phyloP scores from a whole-genome alignment of 2,888 invertebrate genomes.

The Platycheirus rosarum region DNA sequence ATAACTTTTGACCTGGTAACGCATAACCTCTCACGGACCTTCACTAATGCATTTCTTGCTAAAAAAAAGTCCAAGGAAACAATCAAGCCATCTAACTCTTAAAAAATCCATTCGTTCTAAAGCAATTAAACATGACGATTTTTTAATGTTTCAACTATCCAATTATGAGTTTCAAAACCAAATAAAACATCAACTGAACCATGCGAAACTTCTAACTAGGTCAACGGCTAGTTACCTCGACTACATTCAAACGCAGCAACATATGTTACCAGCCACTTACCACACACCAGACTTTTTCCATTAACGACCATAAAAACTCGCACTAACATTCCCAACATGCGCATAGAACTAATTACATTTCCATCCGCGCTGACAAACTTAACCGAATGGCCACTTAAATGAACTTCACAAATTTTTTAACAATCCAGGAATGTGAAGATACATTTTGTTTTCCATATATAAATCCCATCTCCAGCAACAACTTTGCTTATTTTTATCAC shows the following conservation, averaged over 20 bases:
- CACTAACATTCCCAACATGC: slow-evolving; percentile 34
- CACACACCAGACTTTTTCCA: slow-evolving; percentile 11
- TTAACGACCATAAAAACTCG: slow-evolving; percentile 31
- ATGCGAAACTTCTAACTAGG: slow-evolving; percentile 26
- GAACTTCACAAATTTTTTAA: slow-evolving; percentile 27
- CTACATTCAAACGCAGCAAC: slow-evolving; percentile 10
- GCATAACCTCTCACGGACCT: too few species aligned
- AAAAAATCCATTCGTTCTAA: too few species aligned
- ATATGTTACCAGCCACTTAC: slow-evolving; percentile 11
- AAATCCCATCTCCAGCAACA: not conserved
- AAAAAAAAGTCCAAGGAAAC: too few species aligned
- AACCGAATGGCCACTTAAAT: slow-evolving; percentile 19
- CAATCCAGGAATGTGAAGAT: slow-evolving; percentile 23
- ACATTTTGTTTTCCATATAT: slow-evolving; percentile 6
- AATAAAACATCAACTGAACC: too few species aligned
- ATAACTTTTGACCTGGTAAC: too few species aligned
- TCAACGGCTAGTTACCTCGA: slow-evolving; percentile 22
- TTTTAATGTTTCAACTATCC: too few species aligned
- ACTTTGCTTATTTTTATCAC: slow-evolving; percentile 19
- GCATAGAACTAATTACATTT: slow-evolving; percentile 22
- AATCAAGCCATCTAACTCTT: too few species aligned
- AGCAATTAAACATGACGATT: too few species aligned
- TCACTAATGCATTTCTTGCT: too few species aligned
- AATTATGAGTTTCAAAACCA: too few species aligned
- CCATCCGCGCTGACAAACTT: slow-evolving; percentile 4